Conservation (phyloP, 1,140 invertebrate genomes). For the silkworm (Bombyx mori) region DNA sequence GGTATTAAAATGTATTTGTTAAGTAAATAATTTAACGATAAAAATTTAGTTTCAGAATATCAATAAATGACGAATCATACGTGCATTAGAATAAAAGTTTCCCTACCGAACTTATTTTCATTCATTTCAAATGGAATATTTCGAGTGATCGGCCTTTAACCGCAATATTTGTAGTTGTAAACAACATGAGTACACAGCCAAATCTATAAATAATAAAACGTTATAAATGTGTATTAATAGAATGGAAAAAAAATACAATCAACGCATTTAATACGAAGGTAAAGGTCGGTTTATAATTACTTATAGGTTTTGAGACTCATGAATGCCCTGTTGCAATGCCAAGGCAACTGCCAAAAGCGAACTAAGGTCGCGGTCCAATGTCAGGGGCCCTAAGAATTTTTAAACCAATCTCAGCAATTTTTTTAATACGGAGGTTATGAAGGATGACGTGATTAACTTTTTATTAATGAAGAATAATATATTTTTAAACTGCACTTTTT, state of each 20-base stretch:
- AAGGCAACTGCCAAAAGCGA: slow-evolving; percentile 61
- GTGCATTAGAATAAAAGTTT: no score
- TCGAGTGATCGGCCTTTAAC: no score
- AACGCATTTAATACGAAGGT: slow-evolving; percentile 23
- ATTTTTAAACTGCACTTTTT: no score
- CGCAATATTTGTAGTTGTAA: no score
- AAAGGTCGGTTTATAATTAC: slow-evolving; percentile 42
- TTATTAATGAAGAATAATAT: no score
- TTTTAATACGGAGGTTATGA: slow-evolving; percentile 3
- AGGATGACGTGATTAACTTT: no score
- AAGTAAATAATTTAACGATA: no score
- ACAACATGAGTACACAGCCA: neutral
- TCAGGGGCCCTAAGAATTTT: slow-evolving; percentile 60
- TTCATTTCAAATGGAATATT: no score
- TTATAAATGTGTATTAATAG: slow-evolving; percentile 5
- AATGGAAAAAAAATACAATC: neutral
- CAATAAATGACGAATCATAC: no score
- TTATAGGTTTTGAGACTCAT: slow-evolving; percentile 38
- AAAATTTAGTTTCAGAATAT: no score
- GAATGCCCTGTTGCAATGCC: slow-evolving; percentile 46
- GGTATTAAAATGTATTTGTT: no score
- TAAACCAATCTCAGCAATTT: slow-evolving; percentile 16
- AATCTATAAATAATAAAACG: slow-evolving; percentile 3
- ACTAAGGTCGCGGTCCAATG: slow-evolving; percentile 54
- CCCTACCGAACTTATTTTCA: no score